Conservation (phyloP, 2,888 invertebrate genomes). For the Chrysolina haemoptera region DNA sequence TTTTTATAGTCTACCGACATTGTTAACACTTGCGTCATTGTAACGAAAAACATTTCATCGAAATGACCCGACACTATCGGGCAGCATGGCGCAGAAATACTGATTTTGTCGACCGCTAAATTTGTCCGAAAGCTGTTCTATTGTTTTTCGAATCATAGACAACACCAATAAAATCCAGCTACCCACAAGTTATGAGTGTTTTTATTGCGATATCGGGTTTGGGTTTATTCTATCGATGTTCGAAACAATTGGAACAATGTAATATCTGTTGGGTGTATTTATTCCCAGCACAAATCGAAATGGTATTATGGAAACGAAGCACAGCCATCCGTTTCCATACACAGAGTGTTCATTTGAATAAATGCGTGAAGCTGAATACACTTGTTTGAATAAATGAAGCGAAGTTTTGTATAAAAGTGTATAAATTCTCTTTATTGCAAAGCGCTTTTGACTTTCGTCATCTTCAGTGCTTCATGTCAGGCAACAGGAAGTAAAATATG, state of each 20-base stretch:
- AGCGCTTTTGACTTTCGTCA: no score
- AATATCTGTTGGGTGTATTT: constrained; percentile 6
- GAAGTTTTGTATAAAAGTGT: no score
- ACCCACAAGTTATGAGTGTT: constrained; percentile 47
- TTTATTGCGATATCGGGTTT: constrained; percentile 47
- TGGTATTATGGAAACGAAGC: no score
- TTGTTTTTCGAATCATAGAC: constrained; percentile 50
- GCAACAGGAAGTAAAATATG: no score
- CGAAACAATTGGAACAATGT: constrained; percentile 2
- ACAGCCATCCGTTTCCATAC: not conserved
- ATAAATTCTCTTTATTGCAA: no score
- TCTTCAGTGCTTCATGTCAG: no score
- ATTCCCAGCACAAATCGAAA: not conserved
- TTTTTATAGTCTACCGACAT: constrained; percentile 28
- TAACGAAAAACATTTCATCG: constrained; percentile 42
- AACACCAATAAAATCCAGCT: constrained; percentile 45
- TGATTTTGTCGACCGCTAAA: constrained; percentile 51
- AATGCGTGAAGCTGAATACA: no score
- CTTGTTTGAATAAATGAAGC: no score
- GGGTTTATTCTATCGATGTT: constrained; percentile 17
- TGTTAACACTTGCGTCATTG: constrained; percentile 44
- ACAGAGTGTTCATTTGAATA: not conserved
- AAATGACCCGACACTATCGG: constrained; percentile 31
- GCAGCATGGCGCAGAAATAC: constrained; percentile 52
- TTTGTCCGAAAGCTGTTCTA: constrained; percentile 48